Evolutionary conservation across 2,113 vertebrate species (phyloP).

Genomic region (Argyrosomus japonicus): DNA sequence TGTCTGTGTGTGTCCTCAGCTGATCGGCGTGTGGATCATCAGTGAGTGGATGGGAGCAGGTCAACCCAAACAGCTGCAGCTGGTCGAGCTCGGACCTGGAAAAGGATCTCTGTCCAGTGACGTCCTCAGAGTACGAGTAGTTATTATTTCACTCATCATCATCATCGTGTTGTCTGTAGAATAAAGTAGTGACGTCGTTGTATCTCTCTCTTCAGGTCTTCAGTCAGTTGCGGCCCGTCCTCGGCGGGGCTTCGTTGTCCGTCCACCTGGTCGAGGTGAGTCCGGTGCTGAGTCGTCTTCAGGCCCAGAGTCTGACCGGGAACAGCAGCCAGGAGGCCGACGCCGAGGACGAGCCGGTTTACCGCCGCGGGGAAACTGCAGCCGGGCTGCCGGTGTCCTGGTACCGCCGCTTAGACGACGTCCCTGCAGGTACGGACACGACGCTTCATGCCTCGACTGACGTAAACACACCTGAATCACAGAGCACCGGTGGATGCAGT

Average conservation of each 20-base stretch:
- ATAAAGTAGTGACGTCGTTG: not conserved
- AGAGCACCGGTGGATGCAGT: no score
- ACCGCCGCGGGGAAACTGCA: slow-evolving; percentile 86
- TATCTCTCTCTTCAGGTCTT: slow-evolving; percentile 86
- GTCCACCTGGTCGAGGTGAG: slow-evolving; percentile 97
- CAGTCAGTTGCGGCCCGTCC: slow-evolving; percentile 86
- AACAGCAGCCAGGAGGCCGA: slow-evolving; percentile 56
- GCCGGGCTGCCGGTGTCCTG: slow-evolving; percentile 90
- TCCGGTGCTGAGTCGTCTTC: slow-evolving; percentile 88
- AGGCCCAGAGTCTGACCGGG: slow-evolving; percentile 86
- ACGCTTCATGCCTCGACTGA: no score
- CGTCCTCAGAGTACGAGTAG: slow-evolving; percentile 88
- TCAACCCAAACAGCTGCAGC: slow-evolving; percentile 86
- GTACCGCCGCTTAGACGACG: slow-evolving; percentile 90
- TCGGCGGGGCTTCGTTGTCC: slow-evolving; percentile 88
- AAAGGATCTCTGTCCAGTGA: slow-evolving; percentile 90
- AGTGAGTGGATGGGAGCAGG: slow-evolving; percentile 97
- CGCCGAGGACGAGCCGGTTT: slow-evolving; percentile 72
- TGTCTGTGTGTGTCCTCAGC: slow-evolving; percentile 72
- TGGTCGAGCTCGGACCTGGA: slow-evolving; percentile 96
- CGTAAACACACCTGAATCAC: no score
- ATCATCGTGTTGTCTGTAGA: no score
- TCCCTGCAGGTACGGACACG: slow-evolving; percentile 86
- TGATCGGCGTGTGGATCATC: slow-evolving; percentile 93
- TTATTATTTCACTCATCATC: no score